These are phyloP conservation scores for Diarsia mendica DNA, from an alignment of 2,888 invertebrate genomes.

Conservation along the genomic window DNA sequence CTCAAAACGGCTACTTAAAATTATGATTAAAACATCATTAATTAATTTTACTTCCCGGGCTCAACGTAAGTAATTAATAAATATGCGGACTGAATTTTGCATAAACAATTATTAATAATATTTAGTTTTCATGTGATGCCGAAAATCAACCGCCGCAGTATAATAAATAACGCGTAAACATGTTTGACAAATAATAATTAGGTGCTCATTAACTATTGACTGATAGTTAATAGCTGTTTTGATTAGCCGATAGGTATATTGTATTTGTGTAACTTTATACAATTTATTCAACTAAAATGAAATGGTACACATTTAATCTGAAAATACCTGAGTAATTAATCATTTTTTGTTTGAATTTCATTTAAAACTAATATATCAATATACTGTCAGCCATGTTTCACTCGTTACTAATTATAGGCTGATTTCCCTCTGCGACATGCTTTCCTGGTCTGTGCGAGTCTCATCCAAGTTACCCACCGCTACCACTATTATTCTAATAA, in stretches of 20 bases:
- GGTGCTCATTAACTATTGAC: neutral
- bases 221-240: slow-evolving; percentile 7
- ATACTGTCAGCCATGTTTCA: neutral
- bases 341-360: neutral
- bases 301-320: neutral
- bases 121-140: neutral
- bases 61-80: neutral
- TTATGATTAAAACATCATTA: neutral
- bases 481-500: neutral
- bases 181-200: slow-evolving; percentile 7
- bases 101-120: neutral
- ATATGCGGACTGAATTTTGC: neutral
- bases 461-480: neutral
- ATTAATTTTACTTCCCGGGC: neutral
- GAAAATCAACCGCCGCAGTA: neutral
- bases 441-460: neutral
- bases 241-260: neutral
- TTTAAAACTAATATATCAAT: neutral
- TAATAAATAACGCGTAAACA: neutral
- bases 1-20: neutral
- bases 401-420: neutral
- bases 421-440: neutral
- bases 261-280: neutral
- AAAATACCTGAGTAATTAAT: neutral
- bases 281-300: neutral